Evolutionary conservation across 2,113 vertebrate genomes (phyloP), one percentile per base, ranked within the genome.

Genomic region (Xiphophorus maculatus): DNA sequence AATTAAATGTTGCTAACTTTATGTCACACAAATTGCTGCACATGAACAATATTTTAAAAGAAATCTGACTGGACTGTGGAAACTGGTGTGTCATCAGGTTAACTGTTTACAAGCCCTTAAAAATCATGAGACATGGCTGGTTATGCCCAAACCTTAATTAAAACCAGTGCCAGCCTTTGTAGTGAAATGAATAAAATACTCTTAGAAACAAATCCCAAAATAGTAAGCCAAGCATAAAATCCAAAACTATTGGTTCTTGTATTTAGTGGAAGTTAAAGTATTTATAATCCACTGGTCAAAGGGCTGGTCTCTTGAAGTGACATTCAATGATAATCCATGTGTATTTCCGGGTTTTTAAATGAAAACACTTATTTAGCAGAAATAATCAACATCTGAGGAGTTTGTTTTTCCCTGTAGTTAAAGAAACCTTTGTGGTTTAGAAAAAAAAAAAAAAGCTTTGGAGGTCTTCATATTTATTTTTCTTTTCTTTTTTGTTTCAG

Each of bases 331-430:
- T 48, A 17, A 48, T n/a, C 25, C 25, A 58, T n/a, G 25, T 40
- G 25, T 40, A n/a, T 44, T 30, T 28, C 15, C 15, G 8, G 29
- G 17, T n/a, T 35, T 17, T 14, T 17, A 19, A 14, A 42, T 42
- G 1, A 13, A 42, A 48, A 19, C 44, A 19, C 5, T 42, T 15
- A 5, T 48, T 37, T 32, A 72, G n/a, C 15, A 60, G 58, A 54
- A 22, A 70, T 27, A 74, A 13, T 27, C 27, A 28, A 15, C 28
- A n/a, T 42, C 28, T 66, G 40, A 67, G 8, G 69, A 74, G 29
- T 48, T 17, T 54, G 61, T 28, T 58, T 74, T 84, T 76, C 82
- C 9, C 3, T 80, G 44, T 76, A 67, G 84, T 85, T 64, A 37
- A 84, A 73, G 35, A 61, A 84, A 64, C 33, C 69, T 77, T 51